Percentiles rank a stretch among this genome's conserved stretches.
These are phyloP conservation scores for Drosophila bocki DNA, from an alignment of 1,140 invertebrate genomes.

Conservation along the genomic window DNA sequence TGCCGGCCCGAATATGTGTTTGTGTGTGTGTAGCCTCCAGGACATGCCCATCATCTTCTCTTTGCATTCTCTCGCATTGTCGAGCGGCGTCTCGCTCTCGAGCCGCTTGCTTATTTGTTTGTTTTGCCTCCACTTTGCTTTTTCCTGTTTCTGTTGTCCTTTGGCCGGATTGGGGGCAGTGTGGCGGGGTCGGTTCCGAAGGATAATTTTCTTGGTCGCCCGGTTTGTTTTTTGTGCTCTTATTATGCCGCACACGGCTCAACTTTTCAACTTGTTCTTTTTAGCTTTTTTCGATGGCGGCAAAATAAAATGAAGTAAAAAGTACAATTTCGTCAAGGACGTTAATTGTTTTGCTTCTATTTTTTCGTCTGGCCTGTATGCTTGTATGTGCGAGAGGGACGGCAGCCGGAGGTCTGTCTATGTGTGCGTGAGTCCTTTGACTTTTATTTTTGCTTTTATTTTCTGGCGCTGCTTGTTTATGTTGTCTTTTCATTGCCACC, in stretches of 20 bases:
- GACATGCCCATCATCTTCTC: slow-evolving; percentile 67
- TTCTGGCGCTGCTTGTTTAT: slow-evolving; percentile 63
- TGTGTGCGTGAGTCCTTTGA: slow-evolving; percentile 63
- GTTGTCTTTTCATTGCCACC: slow-evolving; percentile 66
- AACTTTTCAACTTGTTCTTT: slow-evolving; percentile 70
- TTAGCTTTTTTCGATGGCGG: slow-evolving; percentile 68
- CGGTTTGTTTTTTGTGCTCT: slow-evolving; percentile 67
- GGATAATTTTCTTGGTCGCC: slow-evolving; percentile 69
- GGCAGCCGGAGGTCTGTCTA: slow-evolving; percentile 12
- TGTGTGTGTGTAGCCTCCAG: slow-evolving; percentile 35
- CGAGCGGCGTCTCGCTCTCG: slow-evolving; percentile 40
- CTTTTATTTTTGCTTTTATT: slow-evolving; percentile 73
- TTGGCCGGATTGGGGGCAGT: slow-evolving; percentile 14
- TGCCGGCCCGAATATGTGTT: slow-evolving; percentile 1
- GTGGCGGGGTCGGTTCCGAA: slow-evolving; percentile 11
- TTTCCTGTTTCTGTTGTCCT: slow-evolving; percentile 55
- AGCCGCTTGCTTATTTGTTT: slow-evolving; percentile 77
- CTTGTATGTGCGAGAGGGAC: slow-evolving; percentile 12
- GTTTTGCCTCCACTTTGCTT: slow-evolving; percentile 55
- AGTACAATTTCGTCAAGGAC: slow-evolving; percentile 81
- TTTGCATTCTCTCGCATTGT: slow-evolving; percentile 49
- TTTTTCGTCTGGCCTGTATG: slow-evolving; percentile 61
- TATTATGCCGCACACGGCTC: slow-evolving; percentile 67
- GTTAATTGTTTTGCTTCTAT: slow-evolving; percentile 84
- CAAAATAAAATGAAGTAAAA: slow-evolving; percentile 65